Conservation (phyloP, 2,797 vertebrate genomes). For the Neostethus bicornis region DNA sequence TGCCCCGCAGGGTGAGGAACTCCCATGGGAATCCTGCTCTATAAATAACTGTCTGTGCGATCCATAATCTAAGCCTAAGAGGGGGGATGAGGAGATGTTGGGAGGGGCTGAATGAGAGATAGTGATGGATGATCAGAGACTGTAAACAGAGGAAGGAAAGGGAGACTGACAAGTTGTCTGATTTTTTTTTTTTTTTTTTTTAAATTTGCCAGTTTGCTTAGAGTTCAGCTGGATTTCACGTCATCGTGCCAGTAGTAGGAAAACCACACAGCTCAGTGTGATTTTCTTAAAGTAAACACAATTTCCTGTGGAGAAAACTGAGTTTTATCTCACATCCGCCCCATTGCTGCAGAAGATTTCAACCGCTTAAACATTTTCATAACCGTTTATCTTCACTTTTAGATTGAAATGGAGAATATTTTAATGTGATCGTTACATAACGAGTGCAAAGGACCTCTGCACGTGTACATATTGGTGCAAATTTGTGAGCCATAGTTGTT, state of each 20-base stretch:
- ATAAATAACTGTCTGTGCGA: conserved; percentile 69
- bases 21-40: conserved; percentile 62
- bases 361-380: not conserved
- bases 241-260: conserved; percentile 3
- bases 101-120: conserved; percentile 11
- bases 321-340: conserved; percentile 41
- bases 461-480: not conserved
- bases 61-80: conserved; percentile 56
- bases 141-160: conserved; percentile 18
- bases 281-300: conserved; percentile 45
- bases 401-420: not conserved
- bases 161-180: conserved; percentile 11
- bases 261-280: conserved; percentile 18
- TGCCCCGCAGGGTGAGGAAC: conserved; percentile 52
- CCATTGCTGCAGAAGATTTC: not conserved
- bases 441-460: not conserved
- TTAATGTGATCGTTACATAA: not conserved
- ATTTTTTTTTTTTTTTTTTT: conserved; percentile 30
- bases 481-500: not conserved
- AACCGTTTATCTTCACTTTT: conserved; percentile 2
- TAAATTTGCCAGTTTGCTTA: not conserved
- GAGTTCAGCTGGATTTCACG: conserved; percentile 31
- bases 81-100: conserved; percentile 6
- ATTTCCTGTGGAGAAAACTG: conserved; percentile 36
- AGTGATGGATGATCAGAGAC: conserved; percentile 35